Conservation (phyloP, 2,888 invertebrate genomes). For the Xanthostigma xanthostigma region DNA sequence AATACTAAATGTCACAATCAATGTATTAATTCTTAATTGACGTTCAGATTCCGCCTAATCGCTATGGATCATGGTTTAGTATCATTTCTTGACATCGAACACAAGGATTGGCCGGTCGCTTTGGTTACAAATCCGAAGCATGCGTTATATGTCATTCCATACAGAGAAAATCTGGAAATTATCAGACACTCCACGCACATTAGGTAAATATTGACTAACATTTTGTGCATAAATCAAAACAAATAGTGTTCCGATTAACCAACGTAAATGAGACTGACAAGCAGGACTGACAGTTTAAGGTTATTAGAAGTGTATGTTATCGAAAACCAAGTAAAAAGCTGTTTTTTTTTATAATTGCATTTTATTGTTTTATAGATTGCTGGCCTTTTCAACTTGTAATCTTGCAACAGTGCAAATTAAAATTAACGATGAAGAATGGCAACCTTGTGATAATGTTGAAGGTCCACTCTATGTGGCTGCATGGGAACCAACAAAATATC, state of each 20-base stretch:
- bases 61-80: slow-evolving; percentile 84
- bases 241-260: neutral
- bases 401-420: slow-evolving; percentile 50
- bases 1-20: neutral
- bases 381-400: slow-evolving; percentile 57
- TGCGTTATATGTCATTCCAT: slow-evolving; percentile 54
- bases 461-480: slow-evolving; percentile 55
- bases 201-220: slow-evolving; percentile 30
- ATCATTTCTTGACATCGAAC: slow-evolving; percentile 65
- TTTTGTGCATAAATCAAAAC: neutral
- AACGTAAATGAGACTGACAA: neutral
- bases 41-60: slow-evolving; percentile 52
- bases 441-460: slow-evolving; percentile 38
- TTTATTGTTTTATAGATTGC: slow-evolving; percentile 37
- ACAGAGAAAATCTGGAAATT: slow-evolving; percentile 53
- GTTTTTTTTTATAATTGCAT: too few relatives aligned
- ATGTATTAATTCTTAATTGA: neutral
- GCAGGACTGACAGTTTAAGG: neutral
- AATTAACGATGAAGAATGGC: slow-evolving; percentile 51
- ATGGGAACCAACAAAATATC: slow-evolving; percentile 58
- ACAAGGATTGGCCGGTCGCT: slow-evolving; percentile 66
- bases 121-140: slow-evolving; percentile 86
- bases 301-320: neutral
- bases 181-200: slow-evolving; percentile 61
- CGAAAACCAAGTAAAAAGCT: too few relatives aligned